These are phyloP conservation scores for Pharmacophagus antenor DNA, from an alignment of 2,888 invertebrate species.

Conservation along the genomic window DNA sequence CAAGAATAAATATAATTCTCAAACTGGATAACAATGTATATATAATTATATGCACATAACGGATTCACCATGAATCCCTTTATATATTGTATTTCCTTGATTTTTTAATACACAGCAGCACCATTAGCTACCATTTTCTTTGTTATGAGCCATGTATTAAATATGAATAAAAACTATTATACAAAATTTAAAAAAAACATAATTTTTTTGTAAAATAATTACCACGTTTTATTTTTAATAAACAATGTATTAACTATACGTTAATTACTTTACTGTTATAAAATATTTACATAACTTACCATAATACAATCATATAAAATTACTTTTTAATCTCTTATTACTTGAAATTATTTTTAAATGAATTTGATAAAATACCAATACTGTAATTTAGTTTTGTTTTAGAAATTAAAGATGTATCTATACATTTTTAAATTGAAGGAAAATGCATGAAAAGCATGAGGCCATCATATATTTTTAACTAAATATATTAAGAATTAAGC, in stretches of 20 bases:
- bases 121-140: slow-evolving; percentile 4
- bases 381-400: not conserved
- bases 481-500: slow-evolving; percentile 17
- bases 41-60: slow-evolving; percentile 24
- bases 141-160: not conserved
- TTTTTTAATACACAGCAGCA: slow-evolving; percentile 16
- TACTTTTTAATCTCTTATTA: not conserved
- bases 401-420: not conserved
- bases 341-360: too few relatives aligned
- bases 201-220: not conserved
- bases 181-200: not conserved
- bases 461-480: not conserved
- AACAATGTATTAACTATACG: too few relatives aligned
- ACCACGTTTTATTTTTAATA: too few relatives aligned
- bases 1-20: slow-evolving; percentile 2
- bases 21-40: slow-evolving; percentile 19
- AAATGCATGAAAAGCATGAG: not conserved
- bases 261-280: too few relatives aligned
- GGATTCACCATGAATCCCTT: slow-evolving; percentile 28
- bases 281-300: slow-evolving; percentile 24
- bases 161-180: not conserved
- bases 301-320: slow-evolving; percentile 16
- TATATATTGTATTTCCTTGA: slow-evolving; percentile 35
- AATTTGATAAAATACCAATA: too few relatives aligned
- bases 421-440: not conserved